Evolutionary conservation across 2,888 invertebrate genomes (phyloP).

Genomic region (Lasioglossum pauxillum): DNA sequence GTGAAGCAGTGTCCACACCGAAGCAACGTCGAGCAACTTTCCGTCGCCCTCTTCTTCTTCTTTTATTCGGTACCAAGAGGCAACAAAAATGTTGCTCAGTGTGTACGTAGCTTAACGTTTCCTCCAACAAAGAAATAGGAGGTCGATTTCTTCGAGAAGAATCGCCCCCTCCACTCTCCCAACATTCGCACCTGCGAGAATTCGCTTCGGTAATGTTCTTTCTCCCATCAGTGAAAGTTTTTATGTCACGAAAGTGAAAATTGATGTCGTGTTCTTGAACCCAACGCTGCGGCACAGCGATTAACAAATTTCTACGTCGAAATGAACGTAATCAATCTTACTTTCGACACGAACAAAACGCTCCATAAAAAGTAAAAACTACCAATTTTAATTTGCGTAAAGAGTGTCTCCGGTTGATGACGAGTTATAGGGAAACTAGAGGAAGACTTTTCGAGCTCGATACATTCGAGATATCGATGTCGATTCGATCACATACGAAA

Average conservation of each 20-base stretch:
- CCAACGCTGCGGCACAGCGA: neutral
- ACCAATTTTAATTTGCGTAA: neutral
- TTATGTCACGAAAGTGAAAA: conserved; percentile 5
- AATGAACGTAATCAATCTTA: neutral
- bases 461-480: too few relatives aligned
- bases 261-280: neutral
- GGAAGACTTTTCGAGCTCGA: too few relatives aligned
- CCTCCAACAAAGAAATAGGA: neutral
- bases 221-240: neutral
- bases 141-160: neutral
- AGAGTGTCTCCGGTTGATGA: neutral
- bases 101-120: neutral
- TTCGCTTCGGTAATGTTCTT: neutral
- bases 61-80: neutral
- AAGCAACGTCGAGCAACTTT: neutral
- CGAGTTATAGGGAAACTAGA: neutral
- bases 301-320: neutral
- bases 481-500: neutral
- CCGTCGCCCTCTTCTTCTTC: neutral
- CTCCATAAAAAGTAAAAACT: neutral
- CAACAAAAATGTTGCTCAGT: neutral
- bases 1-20: neutral
- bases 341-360: neutral
- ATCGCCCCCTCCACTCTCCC: neutral
- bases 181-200: neutral